A percentile compares a stretch with the other conserved stretches of the same genome.
Conservation (phyloP, 1,140 invertebrate species). For the Planococcus citri region DNA sequence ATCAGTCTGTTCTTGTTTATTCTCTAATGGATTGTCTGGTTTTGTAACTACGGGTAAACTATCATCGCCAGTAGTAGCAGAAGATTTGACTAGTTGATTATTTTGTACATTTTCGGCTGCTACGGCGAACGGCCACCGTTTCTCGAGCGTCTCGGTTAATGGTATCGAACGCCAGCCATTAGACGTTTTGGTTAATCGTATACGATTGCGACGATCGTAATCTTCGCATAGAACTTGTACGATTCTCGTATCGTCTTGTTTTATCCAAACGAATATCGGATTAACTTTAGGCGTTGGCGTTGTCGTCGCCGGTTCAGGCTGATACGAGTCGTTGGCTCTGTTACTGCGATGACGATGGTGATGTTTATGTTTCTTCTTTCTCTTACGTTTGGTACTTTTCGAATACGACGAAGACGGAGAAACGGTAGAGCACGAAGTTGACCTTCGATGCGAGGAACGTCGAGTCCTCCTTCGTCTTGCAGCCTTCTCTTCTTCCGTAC, state of each 20-base stretch:
- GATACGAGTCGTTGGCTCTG: not conserved
- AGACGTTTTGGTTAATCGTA: constrained; percentile 61
- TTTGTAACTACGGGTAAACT: not conserved
- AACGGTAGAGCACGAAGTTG: not conserved
- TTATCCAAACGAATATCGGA: constrained; percentile 69
- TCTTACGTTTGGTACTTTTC: not conserved
- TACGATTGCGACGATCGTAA: constrained; percentile 68
- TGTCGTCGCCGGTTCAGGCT: not conserved
- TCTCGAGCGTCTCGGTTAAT: constrained; percentile 47
- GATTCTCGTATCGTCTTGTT: constrained; percentile 59
- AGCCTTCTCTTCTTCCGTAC: not conserved
- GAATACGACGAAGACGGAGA: not conserved
- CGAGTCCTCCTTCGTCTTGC: not conserved
- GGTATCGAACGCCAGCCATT: constrained; percentile 70
- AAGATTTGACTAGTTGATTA: not conserved
- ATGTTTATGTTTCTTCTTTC: constrained; percentile 2
- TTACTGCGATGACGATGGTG: not conserved
- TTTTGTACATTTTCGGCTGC: constrained; percentile 1
- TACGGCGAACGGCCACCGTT: not conserved
- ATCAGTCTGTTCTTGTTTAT: constrained; percentile 30
- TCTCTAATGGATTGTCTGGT: not conserved
- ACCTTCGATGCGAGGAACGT: constrained; percentile 5
- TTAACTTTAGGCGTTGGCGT: constrained; percentile 44
- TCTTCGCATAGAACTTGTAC: constrained; percentile 71
- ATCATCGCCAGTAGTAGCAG: no score